These are phyloP conservation scores for Dendrolimus houi DNA, from an alignment of 2,888 invertebrate species.

Conservation along the genomic window DNA sequence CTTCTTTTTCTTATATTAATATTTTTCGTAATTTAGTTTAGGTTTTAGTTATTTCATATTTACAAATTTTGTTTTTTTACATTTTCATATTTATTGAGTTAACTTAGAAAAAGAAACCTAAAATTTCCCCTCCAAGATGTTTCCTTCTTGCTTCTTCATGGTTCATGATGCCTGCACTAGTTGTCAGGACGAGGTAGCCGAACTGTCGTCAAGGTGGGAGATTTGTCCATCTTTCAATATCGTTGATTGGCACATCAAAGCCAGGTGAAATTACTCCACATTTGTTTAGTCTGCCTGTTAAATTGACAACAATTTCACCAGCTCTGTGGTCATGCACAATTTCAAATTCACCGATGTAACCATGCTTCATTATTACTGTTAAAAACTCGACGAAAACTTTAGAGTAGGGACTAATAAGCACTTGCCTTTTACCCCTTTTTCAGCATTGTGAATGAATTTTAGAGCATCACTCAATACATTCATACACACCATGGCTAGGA, in stretches of 20 bases:
- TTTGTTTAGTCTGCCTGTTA: constrained; percentile 99
- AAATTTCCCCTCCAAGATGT: constrained; percentile 99
- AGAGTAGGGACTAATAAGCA: constrained; percentile 97
- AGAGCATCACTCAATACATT: constrained; percentile 99
- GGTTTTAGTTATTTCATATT: no score
- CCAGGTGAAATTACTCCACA: constrained; percentile 99
- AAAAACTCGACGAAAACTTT: constrained; percentile 99
- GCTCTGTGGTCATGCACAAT: constrained; percentile 99
- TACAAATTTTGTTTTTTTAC: no score
- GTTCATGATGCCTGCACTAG: constrained; percentile 99
- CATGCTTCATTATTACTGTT: constrained; percentile 99
- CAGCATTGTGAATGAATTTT: constrained; percentile 99
- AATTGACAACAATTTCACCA: constrained; percentile 99
- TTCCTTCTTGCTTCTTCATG: constrained; percentile 99
- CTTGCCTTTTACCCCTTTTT: constrained; percentile 99
- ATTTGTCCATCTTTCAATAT: constrained; percentile 99
- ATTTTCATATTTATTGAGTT: constrained; percentile 62
- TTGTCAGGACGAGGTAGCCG: constrained; percentile 98
- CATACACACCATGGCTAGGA: constrained; percentile 99
- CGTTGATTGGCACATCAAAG: constrained; percentile 96
- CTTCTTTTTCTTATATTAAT: no score
- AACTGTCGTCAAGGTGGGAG: constrained; percentile 99
- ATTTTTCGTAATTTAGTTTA: no score
- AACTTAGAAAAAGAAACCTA: constrained; percentile 99
- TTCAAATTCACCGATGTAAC: constrained; percentile 99